Evolutionary conservation across 2,113 vertebrate species (phyloP).

Genomic region (Cyprinodon tularosa): DNA sequence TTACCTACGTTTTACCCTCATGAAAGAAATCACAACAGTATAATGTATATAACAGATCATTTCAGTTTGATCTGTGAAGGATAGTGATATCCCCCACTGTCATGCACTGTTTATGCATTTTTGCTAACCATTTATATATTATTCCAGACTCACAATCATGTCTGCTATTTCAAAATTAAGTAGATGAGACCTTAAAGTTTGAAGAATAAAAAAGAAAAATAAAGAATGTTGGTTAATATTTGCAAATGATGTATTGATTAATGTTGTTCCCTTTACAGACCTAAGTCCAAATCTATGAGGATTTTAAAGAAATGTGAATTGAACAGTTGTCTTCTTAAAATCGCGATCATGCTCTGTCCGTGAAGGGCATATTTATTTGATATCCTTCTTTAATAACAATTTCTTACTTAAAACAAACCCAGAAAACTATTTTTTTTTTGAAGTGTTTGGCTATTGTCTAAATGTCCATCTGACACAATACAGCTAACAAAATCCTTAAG

Average conservation of each 20-base stretch:
- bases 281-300: neutral
- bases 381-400: too few relatives aligned
- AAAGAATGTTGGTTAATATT: neutral
- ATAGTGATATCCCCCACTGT: neutral
- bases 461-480: neutral
- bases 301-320: neutral
- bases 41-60: neutral
- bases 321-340: neutral
- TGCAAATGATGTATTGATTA: neutral
- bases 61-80: neutral
- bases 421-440: too few relatives aligned
- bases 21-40: too few relatives aligned
- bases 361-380: neutral
- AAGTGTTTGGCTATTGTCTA: too few relatives aligned
- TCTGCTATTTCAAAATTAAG: neutral
- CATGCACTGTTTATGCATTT: neutral
- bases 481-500: neutral
- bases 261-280: neutral
- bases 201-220: neutral
- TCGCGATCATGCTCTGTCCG: neutral
- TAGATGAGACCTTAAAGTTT: neutral
- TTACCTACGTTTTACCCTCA: too few relatives aligned
- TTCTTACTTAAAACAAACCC: too few relatives aligned
- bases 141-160: neutral
- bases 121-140: neutral